Evolutionary conservation across 2,797 vertebrate genomes (phyloP), one percentile per base, ranked within the genome.

Genomic region (Danio aesculapii): DNA sequence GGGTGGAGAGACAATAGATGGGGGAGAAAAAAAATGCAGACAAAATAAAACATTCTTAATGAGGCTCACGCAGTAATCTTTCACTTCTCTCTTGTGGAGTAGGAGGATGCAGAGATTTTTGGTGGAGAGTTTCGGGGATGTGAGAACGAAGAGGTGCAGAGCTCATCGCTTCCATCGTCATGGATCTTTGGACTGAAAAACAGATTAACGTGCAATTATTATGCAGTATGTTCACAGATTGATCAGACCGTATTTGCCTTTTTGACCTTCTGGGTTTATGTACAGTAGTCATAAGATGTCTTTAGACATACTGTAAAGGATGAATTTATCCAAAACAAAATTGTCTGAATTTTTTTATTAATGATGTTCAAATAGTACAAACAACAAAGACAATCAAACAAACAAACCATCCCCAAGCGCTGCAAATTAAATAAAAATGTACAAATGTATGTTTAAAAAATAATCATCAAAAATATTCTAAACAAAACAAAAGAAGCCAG

Each of bases 41-140:
- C 52, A 67, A 74, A 81, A 81, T 81, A 66, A 81, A 74, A 66
- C 70, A 74, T 74, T 74, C 79, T 58, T 81, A 81, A 81, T 81
- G 71, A 81, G 71, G 21, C 79, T 1, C 59, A 79, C 68, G 19
- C 49, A 57, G 79, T 67, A 81, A 81, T 81, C 79, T 66, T 81
- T 81, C 70, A 81, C 79, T 81, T 81, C 79, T 74, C 70, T 41
- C 70, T 67, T 73, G 62, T 67, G 62, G 52, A 59, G 70, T 66
- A 58, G 70, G 70, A 74, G 79, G 70, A 81, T 8, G 16, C 77
- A 55, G 49, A 57, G 52, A 72, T 63, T 55, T 79, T 71, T 62
- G 77, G 50, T 57, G n/a, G 66, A 74, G 70, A 43, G n/a, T 58
- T 67, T 74, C 52, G 13, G 43, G 14, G 12, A 81, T 19, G 70